Evolutionary conservation across 2,888 invertebrate species (phyloP), one percentile per base, ranked within the genome.

Genomic region (Lymantria monacha): DNA sequence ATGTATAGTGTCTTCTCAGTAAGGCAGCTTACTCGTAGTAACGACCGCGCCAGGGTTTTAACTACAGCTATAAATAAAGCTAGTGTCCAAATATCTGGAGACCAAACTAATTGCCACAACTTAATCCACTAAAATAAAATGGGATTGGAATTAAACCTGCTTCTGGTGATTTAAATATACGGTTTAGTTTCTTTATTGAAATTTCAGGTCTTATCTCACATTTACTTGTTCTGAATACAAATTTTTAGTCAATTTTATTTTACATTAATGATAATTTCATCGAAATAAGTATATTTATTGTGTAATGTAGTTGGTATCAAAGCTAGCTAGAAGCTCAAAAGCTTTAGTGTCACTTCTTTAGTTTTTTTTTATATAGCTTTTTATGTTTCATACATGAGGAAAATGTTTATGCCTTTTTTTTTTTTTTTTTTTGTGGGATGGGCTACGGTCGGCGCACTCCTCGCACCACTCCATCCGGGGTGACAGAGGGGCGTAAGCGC

Each of bases 41-140:
- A 69, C 41, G 59, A 59, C 70, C 62, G 5, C 22, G 69, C 63
- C 68, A 70, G 73, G 73, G 75, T 69, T 74, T 79, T 69, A 72
- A 64, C 60, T 42, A 59, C 40, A 69, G 70, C 78, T 72, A 81
- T 83, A 84, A 84, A 84, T 81, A 83, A 81, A 71, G 76, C 71
- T 61, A 57, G 58, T 69, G 70, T 74, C 77, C 75, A 74, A 83
- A 83, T 79, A 79, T 78, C 81, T 79, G 72, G 72, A 72, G 63
- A 72, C 71, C 65, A 76, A 41, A 81, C 80, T 83, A 83, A 83
- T 83, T 84, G 80, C 79, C 63, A 69, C 73, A 72, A 77, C 72
- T 78, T 83, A 84, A 84, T 83, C 84, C 77, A 79, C 73, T 72
- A 75, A 81, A 83, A 81, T 81, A 81, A 85, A 83, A 81, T 74